Evolutionary conservation across 2,113 vertebrate species (phyloP), one percentile per base, ranked within the genome.

Genomic region (Oplegnathus fasciatus): DNA sequence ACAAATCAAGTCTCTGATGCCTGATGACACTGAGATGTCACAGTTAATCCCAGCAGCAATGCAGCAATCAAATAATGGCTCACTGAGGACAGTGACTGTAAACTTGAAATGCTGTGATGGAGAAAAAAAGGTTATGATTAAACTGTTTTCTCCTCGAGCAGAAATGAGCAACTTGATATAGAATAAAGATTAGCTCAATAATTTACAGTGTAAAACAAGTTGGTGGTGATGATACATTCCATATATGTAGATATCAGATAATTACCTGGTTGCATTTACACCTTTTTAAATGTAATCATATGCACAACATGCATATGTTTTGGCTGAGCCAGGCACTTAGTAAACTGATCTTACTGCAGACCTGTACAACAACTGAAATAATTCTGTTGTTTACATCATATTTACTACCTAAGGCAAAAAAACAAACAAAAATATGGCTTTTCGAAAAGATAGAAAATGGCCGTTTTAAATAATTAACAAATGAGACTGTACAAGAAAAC

Each of bases 301-400:
- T 37, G 75, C 75, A 70, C n/a, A 26, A 64, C 84, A 81, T 86
- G 80, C 85, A 71, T 79, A 86, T 75, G 85, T 79, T 73, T 75
- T 13, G 84, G 84, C 90, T 76, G 89, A 88, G 86, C 78, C 87
- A 95, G 95, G 95, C 95, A 95, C 95, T 96, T 95, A 24, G 80
- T 89, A 91, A 80, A 88, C 61, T 30, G 66, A 82, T 72, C 87
- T 80, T 60, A 79, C 83, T 84, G 80, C 89, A 89, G 82, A 83
- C 82, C 83, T 82, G 76, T 46, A 72, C 58, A 52, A 68, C 85
- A 75, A 76, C 82, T 85, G 82, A 82, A 88, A 78, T 46, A 81
- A 73, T 48, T 80, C 74, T 80, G 79, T 86, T 82, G 60, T 86
- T 88, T 81, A 85, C 70, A 61, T 71, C 42, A 54, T 17, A 64